These are phyloP conservation scores for Oxycera nigricornis DNA, from an alignment of 2,888 invertebrate genomes.

Conservation along the genomic window DNA sequence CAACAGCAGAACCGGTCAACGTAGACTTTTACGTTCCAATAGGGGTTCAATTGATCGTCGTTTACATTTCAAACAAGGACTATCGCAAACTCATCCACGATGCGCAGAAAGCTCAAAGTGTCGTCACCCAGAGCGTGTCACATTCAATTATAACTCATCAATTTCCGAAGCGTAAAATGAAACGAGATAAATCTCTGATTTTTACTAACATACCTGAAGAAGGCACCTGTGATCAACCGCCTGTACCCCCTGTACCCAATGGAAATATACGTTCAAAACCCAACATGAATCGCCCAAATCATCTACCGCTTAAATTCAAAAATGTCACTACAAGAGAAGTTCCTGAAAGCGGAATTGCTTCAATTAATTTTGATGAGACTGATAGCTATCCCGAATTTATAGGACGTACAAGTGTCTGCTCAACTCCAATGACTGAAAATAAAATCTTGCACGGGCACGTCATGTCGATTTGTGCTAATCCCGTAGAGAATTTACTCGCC, in stretches of 20 bases:
- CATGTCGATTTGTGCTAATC: conserved; percentile 76
- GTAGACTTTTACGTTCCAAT: conserved; percentile 77
- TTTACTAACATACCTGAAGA: conserved; percentile 87
- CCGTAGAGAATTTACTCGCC: conserved; percentile 59
- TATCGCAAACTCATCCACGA: conserved; percentile 65
- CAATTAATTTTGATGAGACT: conserved; percentile 65
- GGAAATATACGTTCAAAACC: conserved; percentile 49
- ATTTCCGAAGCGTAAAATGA: conserved; percentile 66
- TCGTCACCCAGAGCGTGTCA: conserved; percentile 56
- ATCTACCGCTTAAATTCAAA: conserved; percentile 68
- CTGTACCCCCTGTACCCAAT: conserved; percentile 39
- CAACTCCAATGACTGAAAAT: conserved; percentile 80
- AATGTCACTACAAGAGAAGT: conserved; percentile 59
- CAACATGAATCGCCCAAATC: conserved; percentile 63
- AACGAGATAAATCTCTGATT: conserved; percentile 79
- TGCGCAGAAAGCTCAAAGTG: conserved; percentile 61
- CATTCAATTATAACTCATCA: conserved; percentile 54
- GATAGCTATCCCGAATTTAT: conserved; percentile 68
- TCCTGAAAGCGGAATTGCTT: conserved; percentile 60
- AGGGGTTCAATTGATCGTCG: conserved; percentile 80
- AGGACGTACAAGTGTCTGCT: conserved; percentile 77
- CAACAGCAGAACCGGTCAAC: conserved; percentile 74
- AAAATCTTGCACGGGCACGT: conserved; percentile 76
- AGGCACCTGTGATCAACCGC: conserved; percentile 58
- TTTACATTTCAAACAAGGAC: conserved; percentile 74